Base-by-base conservation (phyloP, 2,113 vertebrate genomes). In the Bubo blakistoni region DNA sequence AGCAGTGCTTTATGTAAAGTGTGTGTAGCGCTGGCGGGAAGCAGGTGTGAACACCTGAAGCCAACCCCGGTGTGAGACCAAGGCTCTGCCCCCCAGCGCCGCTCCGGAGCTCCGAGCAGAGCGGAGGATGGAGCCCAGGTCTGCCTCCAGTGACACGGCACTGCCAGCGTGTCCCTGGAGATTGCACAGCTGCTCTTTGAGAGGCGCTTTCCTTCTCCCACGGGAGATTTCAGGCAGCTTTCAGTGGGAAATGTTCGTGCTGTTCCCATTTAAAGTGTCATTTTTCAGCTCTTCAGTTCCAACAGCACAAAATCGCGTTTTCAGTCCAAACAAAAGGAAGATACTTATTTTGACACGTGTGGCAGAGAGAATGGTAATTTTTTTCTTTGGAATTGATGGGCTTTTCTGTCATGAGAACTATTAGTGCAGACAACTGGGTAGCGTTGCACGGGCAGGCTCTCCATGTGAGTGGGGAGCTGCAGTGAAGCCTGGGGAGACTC, bases 61-160 rank as follows among this genome's bases (percentile, higher is more conserved):
- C 52, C 34, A 18, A 8, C 21, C 36, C 46, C 24, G 0, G 4
- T 1, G 2, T 2, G 69, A 74, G 67, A n/a, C 27, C 59, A 30
- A 14, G 67, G 63, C 67, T 81, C 25, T 34, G 51, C 36, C 38
- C 20, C 61, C 44, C 79, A 32, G 82, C 55, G 47, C 29, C 0
- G 1, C 62, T 25, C 25, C 2, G 1, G 47, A 27, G 65, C 46
- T 24, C 51, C 3, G 3, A 3, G 5, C n/a, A 25, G 52, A 34
- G 58, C 62, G 26, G 32, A 17, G 46, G 29, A 13, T 9, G 38
- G 80, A 54, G 79, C 76, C 42, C 18, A 3, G 81, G 30, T 16
- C 26, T 13, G 30, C 17, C 44, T 24, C 25, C 19, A 8, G 85
- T 20, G 61, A 9, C 12, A 0, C 0, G 4, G 7, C 38, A 3